Base-by-base conservation (phyloP, 2,113 vertebrate species). In the Xerus inauris region DNA sequence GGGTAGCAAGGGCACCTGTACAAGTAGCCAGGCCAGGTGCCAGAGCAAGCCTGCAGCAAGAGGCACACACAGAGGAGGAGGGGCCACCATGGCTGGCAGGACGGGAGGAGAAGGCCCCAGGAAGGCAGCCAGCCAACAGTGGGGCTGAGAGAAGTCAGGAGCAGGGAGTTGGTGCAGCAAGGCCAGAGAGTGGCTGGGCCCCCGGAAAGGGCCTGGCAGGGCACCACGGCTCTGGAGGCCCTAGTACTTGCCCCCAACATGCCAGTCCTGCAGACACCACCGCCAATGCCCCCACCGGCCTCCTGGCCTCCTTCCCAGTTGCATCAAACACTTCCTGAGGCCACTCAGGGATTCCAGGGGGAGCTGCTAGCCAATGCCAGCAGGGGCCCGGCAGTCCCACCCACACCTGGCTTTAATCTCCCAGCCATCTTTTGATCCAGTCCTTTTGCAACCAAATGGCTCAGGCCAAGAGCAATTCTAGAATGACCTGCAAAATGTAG, bases 231-330 rank as follows among this genome's bases (percentile, higher is more conserved):
- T 49, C 49, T 14, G 13, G 26, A 47, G 6, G 62, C 8, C 51
- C 82, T 20, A 40, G 38, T 0, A 30, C 10, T 7, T 4, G 1
- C 9, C 7, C 10, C 35, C 26, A 0, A 0, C 9, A 17, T 2
- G 28, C 14, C 87, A 59, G 75, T 12, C 8, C 79, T 79, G 42
- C 20, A 57, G 49, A 28, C 8, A 4, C 7, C 30, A 1, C 83
- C 13, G 9, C 45, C 54, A 13, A 26, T 65, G 4, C 8, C 45
- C 62, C 71, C 72, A 13, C 17, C 3, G 54, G 54, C 54, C 17
- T 54, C 22, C 14, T 5, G 5, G 13, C 11, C 76, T 42, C 47
- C 54, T 3, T 3, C 49, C 24, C 6, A 1, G 13, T n/a, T 40
- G 12, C 12, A 6, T 8, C 22, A 3, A 0, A 20, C 6, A 5